Percentiles rank a stretch among this genome's conserved stretches.
Evolutionary conservation across 2,113 vertebrate species (phyloP).

Genomic region (Phaethon lepturus): DNA sequence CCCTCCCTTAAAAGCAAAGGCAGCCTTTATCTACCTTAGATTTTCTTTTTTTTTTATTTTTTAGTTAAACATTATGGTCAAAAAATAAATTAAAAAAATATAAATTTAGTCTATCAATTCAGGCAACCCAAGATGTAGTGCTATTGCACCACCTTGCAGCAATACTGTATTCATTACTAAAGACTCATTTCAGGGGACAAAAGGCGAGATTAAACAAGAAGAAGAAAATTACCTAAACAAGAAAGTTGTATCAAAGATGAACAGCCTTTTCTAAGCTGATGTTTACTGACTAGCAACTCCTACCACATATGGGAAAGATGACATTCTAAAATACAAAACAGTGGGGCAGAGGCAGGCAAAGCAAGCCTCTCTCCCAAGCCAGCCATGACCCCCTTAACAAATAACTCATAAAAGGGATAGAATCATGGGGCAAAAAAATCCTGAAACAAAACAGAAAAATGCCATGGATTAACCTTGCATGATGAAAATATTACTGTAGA

Average conservation of each 20-base stretch:
- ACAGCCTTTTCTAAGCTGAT: background rate
- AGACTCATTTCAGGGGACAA: constrained; percentile 52
- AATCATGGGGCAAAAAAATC: background rate
- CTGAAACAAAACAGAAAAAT: background rate
- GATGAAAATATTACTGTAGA: constrained; percentile 29
- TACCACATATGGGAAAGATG: background rate
- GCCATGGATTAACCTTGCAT: background rate
- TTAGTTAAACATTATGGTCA: constrained; percentile 72
- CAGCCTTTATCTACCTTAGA: constrained; percentile 43
- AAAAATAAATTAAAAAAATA: constrained; percentile 77
- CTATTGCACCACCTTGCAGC: constrained; percentile 72
- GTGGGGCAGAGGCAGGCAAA: background rate
- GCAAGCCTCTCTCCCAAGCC: background rate
- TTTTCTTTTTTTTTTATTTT: constrained; percentile 21
- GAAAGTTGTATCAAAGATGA: background rate
- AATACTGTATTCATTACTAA: constrained; percentile 66
- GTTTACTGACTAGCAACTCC: background rate
- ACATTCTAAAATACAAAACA: background rate
- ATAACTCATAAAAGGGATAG: background rate
- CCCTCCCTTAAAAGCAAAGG: constrained; percentile 58
- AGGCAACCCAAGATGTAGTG: constrained; percentile 74
- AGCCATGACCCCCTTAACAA: background rate
- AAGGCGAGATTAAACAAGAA: constrained; percentile 30
- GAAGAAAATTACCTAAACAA: constrained; percentile 37
- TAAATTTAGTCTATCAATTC: constrained; percentile 74